Evolutionary conservation across 2,888 invertebrate genomes (phyloP), one percentile per base, ranked within the genome.

Genomic region (Scaptomyza cyrtandrae): DNA sequence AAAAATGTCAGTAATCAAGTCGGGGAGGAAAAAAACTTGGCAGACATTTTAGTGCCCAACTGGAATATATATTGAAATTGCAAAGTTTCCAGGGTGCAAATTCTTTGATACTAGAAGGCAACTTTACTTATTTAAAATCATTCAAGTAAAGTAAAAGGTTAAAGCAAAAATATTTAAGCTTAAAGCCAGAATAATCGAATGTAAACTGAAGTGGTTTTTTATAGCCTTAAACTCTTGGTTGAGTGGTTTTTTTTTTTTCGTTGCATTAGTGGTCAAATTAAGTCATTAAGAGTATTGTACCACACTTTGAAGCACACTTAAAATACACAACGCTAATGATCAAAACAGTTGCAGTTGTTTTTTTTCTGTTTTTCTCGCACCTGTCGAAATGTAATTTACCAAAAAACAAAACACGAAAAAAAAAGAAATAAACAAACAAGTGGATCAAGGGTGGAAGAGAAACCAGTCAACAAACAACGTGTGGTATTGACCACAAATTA

Each of bases 401-500:
- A 71, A 62, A 63, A 48, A 71, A 35, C 7, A 43, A 56, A 46
- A 27, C 27, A 37, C 33, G 35, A 19, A 14, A 54, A 50, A 27
- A 41, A 58, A 43, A 77, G 65, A 77, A 56, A 61, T 50, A 77
- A 72, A 75, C 62, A 75, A 74, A 75, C 60, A 58, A 64, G 43
- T 52, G 27, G 59, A 54, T 60, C 16, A 24, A 57, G 75, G 78
- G 69, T 49, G 52, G 53, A 29, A 19, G 9, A 10, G 29, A 61
- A 60, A 19, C 49, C 27, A 55, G 63, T 43, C 54, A 63, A 55
- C 39, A 65, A 60, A 48, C 52, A 66, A 56, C 68, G 55, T 78
- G 69, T 74, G 70, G 74, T 87, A 84, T 84, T 88, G 83, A 89
- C 89, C 83, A 84, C 89, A 84, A 84, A 88, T 84, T 84, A 84